Evolutionary conservation across 1,140 invertebrate genomes (phyloP), one percentile per base, ranked within the genome.

Genomic region (Meteorus sp.): DNA sequence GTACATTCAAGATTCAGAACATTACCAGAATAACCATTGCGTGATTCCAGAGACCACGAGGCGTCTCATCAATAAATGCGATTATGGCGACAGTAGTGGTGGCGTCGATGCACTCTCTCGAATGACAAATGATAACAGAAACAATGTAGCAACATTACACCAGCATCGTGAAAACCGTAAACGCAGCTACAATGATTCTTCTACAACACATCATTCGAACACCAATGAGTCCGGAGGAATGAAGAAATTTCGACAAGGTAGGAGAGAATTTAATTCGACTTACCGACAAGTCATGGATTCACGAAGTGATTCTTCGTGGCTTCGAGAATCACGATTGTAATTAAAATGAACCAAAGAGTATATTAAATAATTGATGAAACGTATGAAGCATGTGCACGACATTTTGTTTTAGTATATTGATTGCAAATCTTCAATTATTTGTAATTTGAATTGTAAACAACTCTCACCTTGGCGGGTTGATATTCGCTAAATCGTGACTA

Each of bases 211-310:
- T 19, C 43, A 43, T 3, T 22, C 53, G 13, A n/a, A 29, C 22
- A 15, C 37, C 27, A 29, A 29, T 29, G 13, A 39, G n/a, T n/a
- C n/a, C n/a, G n/a, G n/a, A 48, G 45, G 61, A 29, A 23, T 15
- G 31, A 73, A 74, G 63, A 69, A 66, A 51, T 68, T 65, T 17
- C 56, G 67, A 22, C 29, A 58, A 68, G 71, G 71, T 72, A 73
- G 50, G 65, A 65, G 61, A 52, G 60, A 56, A 47, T 56, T 35
- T 29, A 35, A 3, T 20, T 20, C 11, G 29, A 35, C 19, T 35
- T 55, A 31, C 27, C 13, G 20, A 29, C 7, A 31, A 11, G 15
- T 43, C 39, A 9, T 56, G 11, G 45, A 23, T 19, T 9, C 50
- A 35, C 50, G 50, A 11, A 20, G 15, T 35, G 19, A 52, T 17